Evolutionary conservation across 2,888 invertebrate species (phyloP).

Genomic region (Synergus umbraculus): DNA sequence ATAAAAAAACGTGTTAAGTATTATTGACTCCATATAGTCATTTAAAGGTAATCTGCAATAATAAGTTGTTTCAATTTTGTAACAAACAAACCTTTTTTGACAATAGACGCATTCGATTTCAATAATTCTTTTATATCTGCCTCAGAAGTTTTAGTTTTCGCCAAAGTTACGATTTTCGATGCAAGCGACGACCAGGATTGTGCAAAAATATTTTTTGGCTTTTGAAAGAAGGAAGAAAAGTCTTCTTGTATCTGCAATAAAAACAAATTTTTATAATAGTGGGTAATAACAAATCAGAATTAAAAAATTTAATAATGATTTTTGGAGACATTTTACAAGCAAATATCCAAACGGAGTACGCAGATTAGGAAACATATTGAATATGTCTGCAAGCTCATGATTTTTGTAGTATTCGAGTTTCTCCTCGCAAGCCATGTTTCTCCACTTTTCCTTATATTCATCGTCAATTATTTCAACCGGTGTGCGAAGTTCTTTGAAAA

Average conservation of each 20-base stretch:
- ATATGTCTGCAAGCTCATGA: slow-evolving; percentile 29
- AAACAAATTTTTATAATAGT: background rate
- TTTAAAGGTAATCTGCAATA: background rate
- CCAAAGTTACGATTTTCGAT: slow-evolving; percentile 44
- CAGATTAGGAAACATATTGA: slow-evolving; percentile 25
- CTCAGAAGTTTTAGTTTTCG: background rate
- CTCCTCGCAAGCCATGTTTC: slow-evolving; percentile 29
- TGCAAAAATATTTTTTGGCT: background rate
- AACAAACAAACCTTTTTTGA: background rate
- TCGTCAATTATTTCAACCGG: slow-evolving; percentile 42
- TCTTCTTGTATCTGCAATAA: slow-evolving; percentile 3
- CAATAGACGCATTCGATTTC: background rate
- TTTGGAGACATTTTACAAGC: slow-evolving; percentile 17
- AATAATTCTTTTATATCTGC: background rate
- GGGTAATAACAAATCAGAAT: background rate
- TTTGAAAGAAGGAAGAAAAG: background rate
- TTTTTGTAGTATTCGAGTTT: slow-evolving; percentile 16
- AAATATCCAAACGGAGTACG: slow-evolving; percentile 21
- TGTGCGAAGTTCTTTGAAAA: slow-evolving; percentile 35
- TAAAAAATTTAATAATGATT: background rate
- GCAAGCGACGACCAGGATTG: background rate
- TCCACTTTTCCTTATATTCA: slow-evolving; percentile 37
- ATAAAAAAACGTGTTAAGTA: too few species aligned
- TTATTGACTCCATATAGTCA: background rate
- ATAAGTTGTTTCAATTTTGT: background rate